Conservation (phyloP, 1,140 invertebrate species). For the Lepidurus apus region DNA sequence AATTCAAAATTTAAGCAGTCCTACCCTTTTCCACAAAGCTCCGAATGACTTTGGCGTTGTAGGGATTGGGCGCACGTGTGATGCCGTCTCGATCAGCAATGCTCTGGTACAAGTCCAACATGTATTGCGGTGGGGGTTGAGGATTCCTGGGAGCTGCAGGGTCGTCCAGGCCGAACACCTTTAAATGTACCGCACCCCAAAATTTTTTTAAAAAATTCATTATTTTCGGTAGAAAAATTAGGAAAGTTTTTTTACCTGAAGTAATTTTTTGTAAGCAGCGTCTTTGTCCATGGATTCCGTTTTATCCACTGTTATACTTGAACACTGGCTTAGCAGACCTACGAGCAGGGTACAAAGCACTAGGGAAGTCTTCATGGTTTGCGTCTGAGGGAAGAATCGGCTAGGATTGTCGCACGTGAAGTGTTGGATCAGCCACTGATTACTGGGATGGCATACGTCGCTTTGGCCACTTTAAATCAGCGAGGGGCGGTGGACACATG, state of each 20-base stretch:
- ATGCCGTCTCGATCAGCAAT: constrained; percentile 52
- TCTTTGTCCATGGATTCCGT: background rate
- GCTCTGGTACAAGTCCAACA: constrained; percentile 55
- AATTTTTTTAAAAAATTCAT: background rate
- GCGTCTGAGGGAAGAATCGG: background rate
- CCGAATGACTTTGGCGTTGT: constrained; percentile 54
- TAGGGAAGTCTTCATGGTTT: background rate
- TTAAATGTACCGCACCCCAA: background rate
- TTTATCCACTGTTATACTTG: background rate
- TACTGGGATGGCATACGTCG: constrained; percentile 1
- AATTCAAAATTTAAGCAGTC: constrained; percentile 24
- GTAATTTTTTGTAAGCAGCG: background rate
- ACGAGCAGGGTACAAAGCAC: background rate
- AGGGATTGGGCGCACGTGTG: constrained; percentile 51
- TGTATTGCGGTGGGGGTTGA: constrained; percentile 53
- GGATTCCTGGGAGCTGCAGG: background rate
- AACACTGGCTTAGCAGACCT: background rate
- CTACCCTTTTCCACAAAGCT: constrained; percentile 55
- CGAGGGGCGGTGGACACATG: constrained; percentile 15
- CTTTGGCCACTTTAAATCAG: constrained; percentile 21
- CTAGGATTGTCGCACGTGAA: background rate
- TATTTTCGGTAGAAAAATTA: background rate
- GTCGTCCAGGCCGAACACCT: background rate
- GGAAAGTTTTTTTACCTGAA: background rate
- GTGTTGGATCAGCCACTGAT: constrained; percentile 10